Evolutionary conservation across 2,797 vertebrate genomes (phyloP).

Genomic region (Uromys caudimaculatus): DNA sequence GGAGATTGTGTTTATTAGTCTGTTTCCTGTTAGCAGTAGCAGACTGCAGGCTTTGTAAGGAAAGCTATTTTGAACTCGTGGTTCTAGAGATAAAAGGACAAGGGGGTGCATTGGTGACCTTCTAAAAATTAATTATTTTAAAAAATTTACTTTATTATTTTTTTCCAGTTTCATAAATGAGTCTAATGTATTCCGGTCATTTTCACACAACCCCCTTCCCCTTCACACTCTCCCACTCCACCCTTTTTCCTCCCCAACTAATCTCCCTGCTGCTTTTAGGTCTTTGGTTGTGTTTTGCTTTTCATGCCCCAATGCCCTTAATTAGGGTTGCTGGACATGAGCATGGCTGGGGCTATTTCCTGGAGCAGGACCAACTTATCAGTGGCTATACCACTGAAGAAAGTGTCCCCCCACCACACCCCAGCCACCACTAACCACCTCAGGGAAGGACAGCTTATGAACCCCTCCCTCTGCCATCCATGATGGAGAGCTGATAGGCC

Average conservation of each 20-base stretch:
- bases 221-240: not conserved
- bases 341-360: not conserved
- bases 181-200: not conserved
- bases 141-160: not conserved
- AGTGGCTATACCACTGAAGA: not conserved
- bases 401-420: not conserved
- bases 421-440: not conserved
- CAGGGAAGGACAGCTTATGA: not conserved
- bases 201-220: not conserved
- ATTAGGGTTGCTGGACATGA: not conserved
- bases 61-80: not conserved
- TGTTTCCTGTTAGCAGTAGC: not conserved
- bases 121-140: not conserved
- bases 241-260: not conserved
- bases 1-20: not conserved
- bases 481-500: too few species aligned
- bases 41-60: not conserved
- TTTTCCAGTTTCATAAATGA: not conserved
- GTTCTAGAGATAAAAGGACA: not conserved
- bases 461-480: not conserved
- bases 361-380: not conserved
- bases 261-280: not conserved
- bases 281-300: not conserved
- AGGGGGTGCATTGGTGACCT: not conserved
- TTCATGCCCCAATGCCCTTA: not conserved